Conservation (phyloP, 2,888 invertebrate genomes). For the Plebejus argus region DNA sequence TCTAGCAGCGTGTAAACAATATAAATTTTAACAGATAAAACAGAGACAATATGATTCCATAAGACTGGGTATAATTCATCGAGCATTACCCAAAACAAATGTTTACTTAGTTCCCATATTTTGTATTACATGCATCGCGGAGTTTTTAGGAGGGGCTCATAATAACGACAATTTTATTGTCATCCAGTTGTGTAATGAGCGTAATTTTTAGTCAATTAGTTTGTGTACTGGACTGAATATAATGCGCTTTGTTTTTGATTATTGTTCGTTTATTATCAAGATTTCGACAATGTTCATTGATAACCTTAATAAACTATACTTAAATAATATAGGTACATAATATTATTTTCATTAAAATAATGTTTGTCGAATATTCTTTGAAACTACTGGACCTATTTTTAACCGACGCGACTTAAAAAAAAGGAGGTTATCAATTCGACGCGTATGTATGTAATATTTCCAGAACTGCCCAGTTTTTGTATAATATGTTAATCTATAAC, state of each 20-base stretch:
- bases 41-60: neutral
- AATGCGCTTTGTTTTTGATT: neutral
- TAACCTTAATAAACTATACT: no score
- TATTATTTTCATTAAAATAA: no score
- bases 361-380: neutral
- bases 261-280: neutral
- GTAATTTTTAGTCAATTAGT: conserved; percentile 12
- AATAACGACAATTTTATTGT: conserved; percentile 22
- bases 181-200: conserved; percentile 17
- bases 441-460: no score
- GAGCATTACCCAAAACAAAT: conserved; percentile 12
- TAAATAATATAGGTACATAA: no score
- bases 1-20: neutral
- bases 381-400: neutral
- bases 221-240: neutral
- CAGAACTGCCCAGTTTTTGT: no score
- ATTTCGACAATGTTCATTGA: neutral
- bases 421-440: no score
- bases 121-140: conserved; percentile 21
- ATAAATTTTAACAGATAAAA: neutral
- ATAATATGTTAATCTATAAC: no score
- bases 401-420: no score
- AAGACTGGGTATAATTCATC: neutral
- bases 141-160: conserved; percentile 18
- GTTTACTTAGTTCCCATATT: conserved; percentile 24